These are phyloP conservation scores for Macaca mulatta DNA, from an alignment of 2,113 vertebrate genomes.

Conservation along the genomic window DNA sequence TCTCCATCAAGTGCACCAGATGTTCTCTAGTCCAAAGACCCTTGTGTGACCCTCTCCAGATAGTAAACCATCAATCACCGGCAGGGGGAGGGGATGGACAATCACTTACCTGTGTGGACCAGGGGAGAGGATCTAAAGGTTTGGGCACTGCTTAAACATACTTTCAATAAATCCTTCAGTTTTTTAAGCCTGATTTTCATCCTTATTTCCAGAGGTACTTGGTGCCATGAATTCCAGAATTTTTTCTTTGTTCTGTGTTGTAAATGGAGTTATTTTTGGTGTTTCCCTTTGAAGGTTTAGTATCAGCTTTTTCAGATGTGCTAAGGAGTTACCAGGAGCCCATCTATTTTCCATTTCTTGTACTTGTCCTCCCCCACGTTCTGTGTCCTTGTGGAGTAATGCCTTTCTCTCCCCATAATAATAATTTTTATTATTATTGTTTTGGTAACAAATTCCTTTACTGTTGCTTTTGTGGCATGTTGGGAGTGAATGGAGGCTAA, in stretches of 20 bases:
- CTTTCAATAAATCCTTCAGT: not conserved
- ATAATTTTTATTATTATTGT: not conserved
- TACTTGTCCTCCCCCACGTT: not conserved
- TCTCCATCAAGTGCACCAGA: not conserved
- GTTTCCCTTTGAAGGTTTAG: not conserved
- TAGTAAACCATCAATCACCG: not conserved
- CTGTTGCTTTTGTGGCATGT: not conserved
- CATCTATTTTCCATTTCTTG: not conserved
- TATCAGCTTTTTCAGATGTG: not conserved
- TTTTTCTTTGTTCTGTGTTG: not conserved
- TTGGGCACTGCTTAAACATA: not conserved
- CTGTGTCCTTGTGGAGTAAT: not conserved
- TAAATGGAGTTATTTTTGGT: not conserved
- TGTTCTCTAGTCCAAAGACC: not conserved
- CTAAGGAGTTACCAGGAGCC: not conserved
- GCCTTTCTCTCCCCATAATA: not conserved
- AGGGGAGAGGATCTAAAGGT: not conserved
- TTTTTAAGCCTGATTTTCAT: not conserved
- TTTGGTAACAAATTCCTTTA: not conserved
- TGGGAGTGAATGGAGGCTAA: not conserved
- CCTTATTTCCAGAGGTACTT: not conserved
- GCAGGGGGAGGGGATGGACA: fast-evolving
- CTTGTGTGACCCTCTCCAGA: not conserved
- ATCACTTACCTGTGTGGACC: not conserved
- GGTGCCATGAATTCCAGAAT: not conserved